A percentile compares a stretch with the other conserved stretches of the same genome.
Conservation (phyloP, 2,888 invertebrate species). For the Nemapogon koenigi region DNA sequence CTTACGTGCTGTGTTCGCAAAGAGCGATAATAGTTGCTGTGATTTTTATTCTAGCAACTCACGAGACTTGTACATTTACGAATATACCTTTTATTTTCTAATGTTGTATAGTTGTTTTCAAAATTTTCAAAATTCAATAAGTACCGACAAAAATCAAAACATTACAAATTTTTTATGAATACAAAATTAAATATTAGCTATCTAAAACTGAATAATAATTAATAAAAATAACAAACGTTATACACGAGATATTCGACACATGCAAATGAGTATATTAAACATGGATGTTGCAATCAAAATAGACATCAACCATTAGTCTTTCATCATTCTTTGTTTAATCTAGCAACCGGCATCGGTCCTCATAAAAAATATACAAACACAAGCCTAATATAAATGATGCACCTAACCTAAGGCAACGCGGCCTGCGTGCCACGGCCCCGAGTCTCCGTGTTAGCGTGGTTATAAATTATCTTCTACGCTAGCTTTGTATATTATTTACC, state of each 20-base stretch:
- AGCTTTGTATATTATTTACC: constrained; percentile 51
- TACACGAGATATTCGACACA: constrained; percentile 31
- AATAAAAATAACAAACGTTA: too few species aligned
- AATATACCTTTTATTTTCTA: too few species aligned
- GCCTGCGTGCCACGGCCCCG: constrained; percentile 35
- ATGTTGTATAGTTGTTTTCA: too few species aligned
- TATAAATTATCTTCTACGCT: constrained; percentile 52
- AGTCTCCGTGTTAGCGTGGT: constrained; percentile 42
- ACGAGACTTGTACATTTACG: too few species aligned
- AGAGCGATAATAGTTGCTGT: too few species aligned
- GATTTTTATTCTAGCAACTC: too few species aligned
- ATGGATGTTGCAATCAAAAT: constrained; percentile 47
- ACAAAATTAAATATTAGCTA: too few species aligned
- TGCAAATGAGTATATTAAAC: constrained; percentile 57
- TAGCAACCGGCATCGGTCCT: constrained; percentile 40
- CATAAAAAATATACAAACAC: constrained; percentile 55
- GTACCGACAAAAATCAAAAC: too few species aligned
- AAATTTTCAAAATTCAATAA: too few species aligned
- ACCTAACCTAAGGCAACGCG: constrained; percentile 51
- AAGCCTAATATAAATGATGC: constrained; percentile 61
- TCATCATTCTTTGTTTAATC: constrained; percentile 57
- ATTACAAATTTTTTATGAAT: too few species aligned
- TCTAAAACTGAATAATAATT: too few species aligned
- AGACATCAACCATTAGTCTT: constrained; percentile 53
- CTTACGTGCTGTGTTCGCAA: too few species aligned